phyloP scores from a whole-genome alignment of 2,888 invertebrate genomes.

The Nomada hirtipes region DNA sequence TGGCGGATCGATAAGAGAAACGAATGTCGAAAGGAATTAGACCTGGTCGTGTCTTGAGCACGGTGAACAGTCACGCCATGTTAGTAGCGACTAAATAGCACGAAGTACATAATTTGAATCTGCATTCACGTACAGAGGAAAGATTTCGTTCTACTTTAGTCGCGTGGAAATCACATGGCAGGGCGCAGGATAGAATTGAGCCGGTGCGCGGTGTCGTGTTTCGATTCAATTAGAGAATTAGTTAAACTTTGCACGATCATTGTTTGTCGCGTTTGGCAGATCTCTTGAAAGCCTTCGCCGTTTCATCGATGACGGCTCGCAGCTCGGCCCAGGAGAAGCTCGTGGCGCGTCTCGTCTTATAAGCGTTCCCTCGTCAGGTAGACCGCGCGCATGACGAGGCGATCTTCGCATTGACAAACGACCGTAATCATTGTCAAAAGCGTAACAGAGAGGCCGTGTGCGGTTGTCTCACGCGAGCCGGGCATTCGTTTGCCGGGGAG shows the following conservation, averaged over 20 bases:
- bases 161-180: not conserved
- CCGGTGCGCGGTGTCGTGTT: not conserved
- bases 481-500: constrained; percentile 4
- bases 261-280: not conserved
- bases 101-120: constrained; percentile 13
- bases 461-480: constrained; percentile 9
- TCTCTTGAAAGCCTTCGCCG: not conserved
- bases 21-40: constrained; percentile 39
- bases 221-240: not conserved
- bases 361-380: constrained; percentile 41
- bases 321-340: constrained; percentile 29
- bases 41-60: constrained; percentile 20
- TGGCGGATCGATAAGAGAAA: constrained; percentile 46
- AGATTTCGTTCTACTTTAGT: constrained; percentile 3
- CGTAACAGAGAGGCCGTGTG: constrained; percentile 57
- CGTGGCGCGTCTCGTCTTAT: constrained; percentile 51
- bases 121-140: not conserved
- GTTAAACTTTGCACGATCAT: not conserved
- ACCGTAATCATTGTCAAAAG: constrained; percentile 66
- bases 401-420: constrained; percentile 66
- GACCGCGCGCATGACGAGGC: constrained; percentile 60
- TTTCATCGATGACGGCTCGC: not conserved
- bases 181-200: not conserved
- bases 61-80: constrained; percentile 11
- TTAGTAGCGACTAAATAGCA: not conserved